Conservation (phyloP, 2,113 vertebrate genomes). For the Lasiurus borealis region DNA sequence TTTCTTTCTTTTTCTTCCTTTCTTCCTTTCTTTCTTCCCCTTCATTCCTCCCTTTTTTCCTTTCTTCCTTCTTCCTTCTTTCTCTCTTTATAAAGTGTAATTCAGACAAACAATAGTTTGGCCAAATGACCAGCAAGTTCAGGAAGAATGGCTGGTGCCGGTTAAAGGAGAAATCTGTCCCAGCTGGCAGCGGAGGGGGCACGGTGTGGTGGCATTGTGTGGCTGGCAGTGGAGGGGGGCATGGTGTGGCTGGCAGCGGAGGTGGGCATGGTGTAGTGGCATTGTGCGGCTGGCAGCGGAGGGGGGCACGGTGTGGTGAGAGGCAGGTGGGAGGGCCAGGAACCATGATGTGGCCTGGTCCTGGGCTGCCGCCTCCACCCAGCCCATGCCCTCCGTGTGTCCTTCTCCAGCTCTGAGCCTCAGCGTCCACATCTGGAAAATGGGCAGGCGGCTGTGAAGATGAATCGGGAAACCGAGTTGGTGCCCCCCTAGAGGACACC, state of each 20-base stretch:
- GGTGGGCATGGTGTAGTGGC: too few species aligned
- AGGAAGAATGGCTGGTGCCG: neutral
- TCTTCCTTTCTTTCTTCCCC: too few species aligned
- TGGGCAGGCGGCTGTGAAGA: neutral
- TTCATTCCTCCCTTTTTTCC: too few species aligned
- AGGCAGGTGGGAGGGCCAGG: neutral
- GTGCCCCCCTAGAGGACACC: rapidly evolving
- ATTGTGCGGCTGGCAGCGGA: too few species aligned
- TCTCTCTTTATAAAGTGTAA: neutral
- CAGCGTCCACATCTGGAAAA: neutral
- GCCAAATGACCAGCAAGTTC: neutral
- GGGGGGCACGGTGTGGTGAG: too few species aligned
- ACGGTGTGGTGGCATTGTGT: too few species aligned
- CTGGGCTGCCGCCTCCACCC: neutral
- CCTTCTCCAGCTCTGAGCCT: neutral
- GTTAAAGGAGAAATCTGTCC: neutral
- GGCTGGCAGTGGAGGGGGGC: neutral
- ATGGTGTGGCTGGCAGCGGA: too few species aligned
- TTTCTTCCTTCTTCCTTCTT: too few species aligned
- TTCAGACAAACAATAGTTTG: constrained; percentile 46
- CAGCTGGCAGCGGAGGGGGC: neutral
- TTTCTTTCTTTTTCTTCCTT: too few species aligned
- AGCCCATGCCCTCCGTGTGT: neutral
- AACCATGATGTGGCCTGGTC: too few species aligned
- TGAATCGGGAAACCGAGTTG: neutral